These are phyloP conservation scores for Idaea biselata DNA, from an alignment of 2,888 invertebrate genomes.

Conservation along the genomic window DNA sequence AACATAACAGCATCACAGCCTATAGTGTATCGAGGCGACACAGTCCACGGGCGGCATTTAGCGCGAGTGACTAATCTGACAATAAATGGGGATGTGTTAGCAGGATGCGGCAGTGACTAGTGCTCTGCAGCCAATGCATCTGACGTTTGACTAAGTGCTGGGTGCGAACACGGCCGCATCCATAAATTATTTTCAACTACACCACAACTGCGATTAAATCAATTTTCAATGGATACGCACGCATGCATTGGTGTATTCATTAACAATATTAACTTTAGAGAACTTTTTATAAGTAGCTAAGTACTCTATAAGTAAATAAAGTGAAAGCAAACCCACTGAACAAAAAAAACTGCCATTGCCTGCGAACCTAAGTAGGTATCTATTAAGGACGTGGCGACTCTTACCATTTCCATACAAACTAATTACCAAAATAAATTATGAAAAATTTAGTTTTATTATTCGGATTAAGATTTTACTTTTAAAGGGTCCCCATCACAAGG, in stretches of 20 bases:
- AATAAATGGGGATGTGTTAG: constrained; percentile 50
- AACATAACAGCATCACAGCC: constrained; percentile 5
- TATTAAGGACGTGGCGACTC: too few species aligned
- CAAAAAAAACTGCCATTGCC: too few species aligned
- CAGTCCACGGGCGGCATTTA: constrained; percentile 10
- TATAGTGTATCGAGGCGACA: not conserved
- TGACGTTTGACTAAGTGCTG: constrained; percentile 66
- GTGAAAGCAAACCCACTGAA: too few species aligned
- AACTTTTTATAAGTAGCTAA: too few species aligned
- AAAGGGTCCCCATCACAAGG: too few species aligned
- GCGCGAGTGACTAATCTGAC: constrained; percentile 49
- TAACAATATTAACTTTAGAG: not conserved
- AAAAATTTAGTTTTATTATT: too few species aligned
- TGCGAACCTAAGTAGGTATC: too few species aligned
- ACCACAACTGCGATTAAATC: constrained; percentile 36
- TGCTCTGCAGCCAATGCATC: constrained; percentile 52
- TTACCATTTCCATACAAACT: too few species aligned
- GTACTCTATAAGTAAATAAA: too few species aligned
- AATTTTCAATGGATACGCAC: constrained; percentile 23
- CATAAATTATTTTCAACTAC: constrained; percentile 51
- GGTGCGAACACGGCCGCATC: constrained; percentile 55
- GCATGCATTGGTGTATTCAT: constrained; percentile 3
- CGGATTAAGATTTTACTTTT: too few species aligned
- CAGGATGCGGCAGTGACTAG: constrained; percentile 48
- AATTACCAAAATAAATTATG: too few species aligned